Evolutionary conservation across 2,113 vertebrate species (phyloP).

Genomic region (Actenoides lindsayi): DNA sequence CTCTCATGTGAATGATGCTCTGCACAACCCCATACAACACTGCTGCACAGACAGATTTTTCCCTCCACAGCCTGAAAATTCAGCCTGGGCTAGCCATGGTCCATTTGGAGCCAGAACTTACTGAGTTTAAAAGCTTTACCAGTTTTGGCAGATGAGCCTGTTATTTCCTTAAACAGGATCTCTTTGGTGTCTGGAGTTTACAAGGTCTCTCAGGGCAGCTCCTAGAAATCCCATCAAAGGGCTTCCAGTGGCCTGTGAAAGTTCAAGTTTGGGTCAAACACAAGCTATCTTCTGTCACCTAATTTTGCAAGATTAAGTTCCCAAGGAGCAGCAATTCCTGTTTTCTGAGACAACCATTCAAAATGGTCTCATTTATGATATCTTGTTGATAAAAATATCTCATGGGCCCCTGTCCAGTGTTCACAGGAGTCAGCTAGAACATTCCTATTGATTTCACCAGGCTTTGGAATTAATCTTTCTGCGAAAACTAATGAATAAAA

Average conservation of each 20-base stretch:
- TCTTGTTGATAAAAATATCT: background rate
- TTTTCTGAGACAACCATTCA: background rate
- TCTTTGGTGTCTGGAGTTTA: background rate
- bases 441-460: background rate
- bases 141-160: slow-evolving; percentile 4
- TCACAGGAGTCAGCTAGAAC: background rate
- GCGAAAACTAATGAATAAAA: slow-evolving; percentile 27
- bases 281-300: background rate
- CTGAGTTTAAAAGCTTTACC: background rate
- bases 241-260: background rate
- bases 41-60: background rate
- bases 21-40: background rate
- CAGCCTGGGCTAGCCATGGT: background rate
- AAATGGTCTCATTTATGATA: background rate
- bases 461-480: background rate
- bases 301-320: background rate
- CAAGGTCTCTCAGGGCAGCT: background rate
- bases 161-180: slow-evolving; percentile 17
- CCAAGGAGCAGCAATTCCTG: background rate
- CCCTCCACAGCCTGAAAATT: background rate
- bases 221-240: slow-evolving; percentile 23
- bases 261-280: background rate
- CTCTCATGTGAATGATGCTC: background rate
- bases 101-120: background rate
- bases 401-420: background rate